phyloP scores from a whole-genome alignment of 2,888 invertebrate species.

The Polyommatus icarus region DNA sequence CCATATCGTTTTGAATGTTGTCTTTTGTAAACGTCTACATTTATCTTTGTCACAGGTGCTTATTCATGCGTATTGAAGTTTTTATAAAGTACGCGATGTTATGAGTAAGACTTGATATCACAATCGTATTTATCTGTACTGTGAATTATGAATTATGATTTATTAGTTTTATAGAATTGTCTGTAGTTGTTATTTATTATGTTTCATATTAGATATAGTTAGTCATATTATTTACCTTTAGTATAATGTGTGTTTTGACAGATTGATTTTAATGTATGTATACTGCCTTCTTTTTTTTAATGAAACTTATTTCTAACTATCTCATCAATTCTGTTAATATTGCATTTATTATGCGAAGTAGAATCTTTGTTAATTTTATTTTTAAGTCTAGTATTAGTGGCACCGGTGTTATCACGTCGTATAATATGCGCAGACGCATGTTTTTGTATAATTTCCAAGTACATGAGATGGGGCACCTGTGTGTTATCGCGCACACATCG shows the following conservation, averaged over 20 bases:
- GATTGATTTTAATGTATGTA: not conserved
- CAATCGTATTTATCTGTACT: constrained; percentile 9
- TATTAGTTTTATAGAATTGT: constrained; percentile 7
- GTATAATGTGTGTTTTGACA: not conserved
- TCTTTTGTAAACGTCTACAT: not conserved
- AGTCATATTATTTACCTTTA: not conserved
- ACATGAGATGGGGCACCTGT: not conserved
- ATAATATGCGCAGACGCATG: not conserved
- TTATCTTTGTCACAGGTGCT: not conserved
- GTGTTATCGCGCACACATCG: constrained; percentile 14
- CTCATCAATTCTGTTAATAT: no score
- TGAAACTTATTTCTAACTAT: no score
- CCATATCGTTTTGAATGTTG: not conserved
- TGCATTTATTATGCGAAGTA: no score
- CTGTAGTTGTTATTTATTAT: constrained; percentile 1
- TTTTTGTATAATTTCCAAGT: not conserved
- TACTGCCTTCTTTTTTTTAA: not conserved
- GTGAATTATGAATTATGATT: constrained; percentile 11
- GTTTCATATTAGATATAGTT: constrained; percentile 4
- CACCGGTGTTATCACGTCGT: not conserved
- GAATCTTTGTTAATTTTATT: not conserved
- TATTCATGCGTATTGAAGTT: constrained; percentile 9
- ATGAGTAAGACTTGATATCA: constrained; percentile 19
- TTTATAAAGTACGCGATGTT: not conserved
- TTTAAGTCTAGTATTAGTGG: not conserved